phyloP scores from a whole-genome alignment of 2,113 vertebrate genomes.

The Nycticorax nycticorax region DNA sequence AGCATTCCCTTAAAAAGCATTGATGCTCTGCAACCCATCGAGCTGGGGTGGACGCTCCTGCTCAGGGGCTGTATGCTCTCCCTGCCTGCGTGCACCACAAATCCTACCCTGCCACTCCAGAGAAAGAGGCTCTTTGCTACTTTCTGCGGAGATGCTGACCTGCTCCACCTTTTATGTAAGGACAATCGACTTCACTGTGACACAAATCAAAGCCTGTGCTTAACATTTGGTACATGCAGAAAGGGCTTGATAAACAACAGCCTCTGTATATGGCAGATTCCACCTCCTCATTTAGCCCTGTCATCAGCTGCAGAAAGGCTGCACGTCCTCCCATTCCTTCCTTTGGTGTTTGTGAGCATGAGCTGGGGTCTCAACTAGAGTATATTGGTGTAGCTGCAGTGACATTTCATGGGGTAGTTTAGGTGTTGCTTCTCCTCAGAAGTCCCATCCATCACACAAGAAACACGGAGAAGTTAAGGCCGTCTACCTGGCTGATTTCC shows the following conservation, averaged over 20 bases:
- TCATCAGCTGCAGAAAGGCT: background rate
- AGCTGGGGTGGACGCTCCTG: background rate
- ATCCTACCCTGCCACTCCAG: background rate
- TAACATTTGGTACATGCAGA: rapidly evolving
- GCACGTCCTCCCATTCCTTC: background rate
- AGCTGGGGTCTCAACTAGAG: background rate
- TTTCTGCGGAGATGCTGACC: background rate
- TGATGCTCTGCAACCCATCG: background rate
- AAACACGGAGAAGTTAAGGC: background rate
- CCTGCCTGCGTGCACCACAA: background rate
- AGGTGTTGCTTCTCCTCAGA: background rate
- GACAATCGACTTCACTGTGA: background rate
- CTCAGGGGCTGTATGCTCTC: background rate
- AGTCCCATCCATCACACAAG: background rate
- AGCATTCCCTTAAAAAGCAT: background rate
- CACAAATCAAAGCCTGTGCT: background rate
- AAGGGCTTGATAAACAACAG: background rate
- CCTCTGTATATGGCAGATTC: background rate
- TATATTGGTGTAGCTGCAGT: background rate
- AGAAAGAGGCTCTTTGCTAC: background rate
- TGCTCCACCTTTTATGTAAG: background rate
- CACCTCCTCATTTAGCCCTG: background rate
- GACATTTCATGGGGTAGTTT: background rate
- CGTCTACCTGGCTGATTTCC: background rate
- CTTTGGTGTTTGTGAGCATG: background rate